Conservation (phyloP, 2,797 vertebrate species). For the Poeciliopsis infans region DNA sequence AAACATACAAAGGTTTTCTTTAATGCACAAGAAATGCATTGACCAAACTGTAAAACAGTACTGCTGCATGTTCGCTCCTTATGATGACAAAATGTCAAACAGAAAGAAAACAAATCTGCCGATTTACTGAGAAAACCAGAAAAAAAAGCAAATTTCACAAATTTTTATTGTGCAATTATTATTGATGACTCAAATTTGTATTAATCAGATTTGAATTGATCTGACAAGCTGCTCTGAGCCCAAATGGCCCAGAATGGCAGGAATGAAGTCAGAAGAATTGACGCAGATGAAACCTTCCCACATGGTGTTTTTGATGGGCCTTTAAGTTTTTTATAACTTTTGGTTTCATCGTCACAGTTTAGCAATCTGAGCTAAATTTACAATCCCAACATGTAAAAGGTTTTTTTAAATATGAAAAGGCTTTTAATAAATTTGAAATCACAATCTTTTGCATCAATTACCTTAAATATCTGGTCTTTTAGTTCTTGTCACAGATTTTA, state of each 20-base stretch:
- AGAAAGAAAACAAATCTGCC: not conserved
- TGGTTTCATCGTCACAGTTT: not conserved
- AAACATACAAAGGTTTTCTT: not conserved
- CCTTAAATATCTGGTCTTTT: not conserved
- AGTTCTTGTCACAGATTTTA: not conserved
- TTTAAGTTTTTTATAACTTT: not conserved
- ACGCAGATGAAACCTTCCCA: no score
- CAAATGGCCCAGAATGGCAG: not conserved
- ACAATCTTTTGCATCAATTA: not conserved
- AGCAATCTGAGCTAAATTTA: not conserved
- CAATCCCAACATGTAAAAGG: not conserved
- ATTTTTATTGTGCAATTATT: not conserved
- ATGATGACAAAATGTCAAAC: not conserved
- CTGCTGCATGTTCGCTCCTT: not conserved
- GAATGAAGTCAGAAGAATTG: no score
- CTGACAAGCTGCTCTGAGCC: not conserved
- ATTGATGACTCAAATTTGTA: not conserved
- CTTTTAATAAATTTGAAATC: not conserved
- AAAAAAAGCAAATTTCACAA: not conserved
- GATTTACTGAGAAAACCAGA: not conserved
- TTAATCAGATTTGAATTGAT: not conserved
- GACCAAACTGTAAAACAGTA: not conserved
- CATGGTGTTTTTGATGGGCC: no score
- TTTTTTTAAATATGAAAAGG: not conserved
- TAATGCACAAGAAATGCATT: not conserved